Conservation (phyloP, 2,113 vertebrate species). For the Oncorhynchus clarkii region DNA sequence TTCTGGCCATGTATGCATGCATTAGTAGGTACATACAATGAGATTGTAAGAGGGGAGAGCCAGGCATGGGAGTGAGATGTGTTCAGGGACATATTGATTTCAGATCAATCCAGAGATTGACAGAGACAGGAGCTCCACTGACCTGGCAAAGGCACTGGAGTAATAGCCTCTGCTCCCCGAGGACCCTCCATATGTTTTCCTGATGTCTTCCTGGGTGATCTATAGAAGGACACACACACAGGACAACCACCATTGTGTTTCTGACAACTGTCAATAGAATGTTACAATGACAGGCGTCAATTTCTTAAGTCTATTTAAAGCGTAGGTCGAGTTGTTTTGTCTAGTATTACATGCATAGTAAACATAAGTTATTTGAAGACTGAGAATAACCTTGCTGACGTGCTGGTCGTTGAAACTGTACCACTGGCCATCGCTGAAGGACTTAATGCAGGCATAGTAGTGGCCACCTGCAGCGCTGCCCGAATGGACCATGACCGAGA, state of each 20-base stretch:
- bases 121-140: conserved; percentile 24
- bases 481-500: conserved; percentile 99
- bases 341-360: conserved; percentile 4
- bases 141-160: conserved; percentile 98
- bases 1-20: neutral
- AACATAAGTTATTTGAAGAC: no score
- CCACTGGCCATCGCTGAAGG: conserved; percentile 96
- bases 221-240: conserved; percentile 50
- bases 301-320: neutral
- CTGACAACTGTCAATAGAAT: neutral
- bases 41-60: neutral
- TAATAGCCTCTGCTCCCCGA: conserved; percentile 97
- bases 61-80: neutral
- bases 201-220: conserved; percentile 98
- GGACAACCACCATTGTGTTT: neutral
- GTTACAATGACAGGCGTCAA: neutral
- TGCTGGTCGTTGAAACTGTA: conserved; percentile 99
- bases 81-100: neutral
- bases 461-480: conserved; percentile 97
- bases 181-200: conserved; percentile 96
- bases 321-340: neutral
- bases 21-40: neutral
- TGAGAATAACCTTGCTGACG: conserved; percentile 88
- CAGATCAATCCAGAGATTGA: neutral
- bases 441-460: conserved; percentile 98